A percentile compares a stretch with the other conserved stretches of the same genome.
phyloP scores from a whole-genome alignment of 2,113 vertebrate species.

The Chloroceryle aenea region DNA sequence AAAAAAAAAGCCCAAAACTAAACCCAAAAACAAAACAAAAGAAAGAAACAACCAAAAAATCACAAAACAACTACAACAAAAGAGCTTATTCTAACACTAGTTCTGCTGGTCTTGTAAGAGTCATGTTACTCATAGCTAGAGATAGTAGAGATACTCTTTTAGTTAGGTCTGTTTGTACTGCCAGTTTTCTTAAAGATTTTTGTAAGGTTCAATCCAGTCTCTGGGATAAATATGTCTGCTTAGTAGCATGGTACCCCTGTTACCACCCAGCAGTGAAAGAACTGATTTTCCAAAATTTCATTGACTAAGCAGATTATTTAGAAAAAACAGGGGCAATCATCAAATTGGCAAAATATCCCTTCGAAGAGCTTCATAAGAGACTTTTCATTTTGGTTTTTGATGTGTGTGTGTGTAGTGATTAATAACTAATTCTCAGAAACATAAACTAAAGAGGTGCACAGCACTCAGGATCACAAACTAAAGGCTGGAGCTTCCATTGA shows the following conservation, averaged over 20 bases:
- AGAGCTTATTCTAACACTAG: not conserved
- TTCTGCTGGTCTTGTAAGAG: not conserved
- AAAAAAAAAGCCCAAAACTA: not conserved
- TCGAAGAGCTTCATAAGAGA: not conserved
- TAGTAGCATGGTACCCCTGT: accelerated
- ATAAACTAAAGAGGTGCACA: not conserved
- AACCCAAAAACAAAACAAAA: no score
- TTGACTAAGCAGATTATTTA: not conserved
- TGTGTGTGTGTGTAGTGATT: not conserved
- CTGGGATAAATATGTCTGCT: not conserved
- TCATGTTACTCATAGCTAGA: not conserved
- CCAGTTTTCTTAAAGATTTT: not conserved
- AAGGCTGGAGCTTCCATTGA: not conserved
- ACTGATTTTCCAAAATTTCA: not conserved
- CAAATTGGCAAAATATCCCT: accelerated
- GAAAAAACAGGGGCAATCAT: not conserved
- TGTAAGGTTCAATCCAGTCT: not conserved
- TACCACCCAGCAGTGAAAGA: not conserved
- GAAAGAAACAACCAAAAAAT: not conserved
- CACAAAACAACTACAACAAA: no score
- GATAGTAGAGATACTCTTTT: not conserved
- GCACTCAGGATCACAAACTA: not conserved
- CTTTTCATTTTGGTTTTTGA: not conserved
- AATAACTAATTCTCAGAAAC: not conserved
- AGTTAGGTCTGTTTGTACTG: not conserved